These are phyloP conservation scores for Oscarella lobularis DNA, from an alignment of 37 sponge, comb jelly and placozoan species.

Conservation along the genomic window DNA sequence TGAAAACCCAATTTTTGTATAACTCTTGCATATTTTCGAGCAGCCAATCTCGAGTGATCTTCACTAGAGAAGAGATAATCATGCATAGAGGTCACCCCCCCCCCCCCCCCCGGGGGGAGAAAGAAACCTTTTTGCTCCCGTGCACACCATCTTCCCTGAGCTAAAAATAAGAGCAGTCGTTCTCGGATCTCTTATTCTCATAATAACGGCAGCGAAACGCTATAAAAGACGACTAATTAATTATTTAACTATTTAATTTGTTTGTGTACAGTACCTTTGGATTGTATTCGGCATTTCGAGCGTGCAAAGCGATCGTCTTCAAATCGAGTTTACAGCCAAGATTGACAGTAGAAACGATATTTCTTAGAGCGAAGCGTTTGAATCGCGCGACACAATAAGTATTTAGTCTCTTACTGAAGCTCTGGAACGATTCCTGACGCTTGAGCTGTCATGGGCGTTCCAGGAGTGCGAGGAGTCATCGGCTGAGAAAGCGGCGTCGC, in stretches of 20 bases:
- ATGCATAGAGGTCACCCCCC: background rate
- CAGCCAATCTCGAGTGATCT: conserved; percentile 85
- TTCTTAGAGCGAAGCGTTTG: no score
- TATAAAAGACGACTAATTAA: conserved; percentile 4
- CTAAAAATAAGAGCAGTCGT: conserved; percentile 97
- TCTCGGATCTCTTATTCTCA: conserved; percentile 95
- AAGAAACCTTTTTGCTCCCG: conserved; percentile 90
- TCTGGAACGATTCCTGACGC: conserved; percentile 13
- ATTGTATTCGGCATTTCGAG: conserved; percentile 98
- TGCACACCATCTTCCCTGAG: conserved; percentile 99
- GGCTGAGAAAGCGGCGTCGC: conserved; percentile 6
- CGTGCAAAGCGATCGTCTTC: conserved; percentile 91
- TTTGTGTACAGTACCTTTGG: conserved; percentile 62
- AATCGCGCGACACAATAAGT: no score
- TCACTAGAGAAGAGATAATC: conserved; percentile 40
- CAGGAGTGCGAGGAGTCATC: conserved; percentile 4
- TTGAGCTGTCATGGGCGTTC: conserved; percentile 10
- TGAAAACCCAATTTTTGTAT: conserved; percentile 97
- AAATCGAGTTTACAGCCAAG: conserved; percentile 88
- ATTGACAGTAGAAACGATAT: conserved; percentile 97
- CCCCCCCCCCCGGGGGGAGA: background rate
- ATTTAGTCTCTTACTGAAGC: conserved; percentile 8
- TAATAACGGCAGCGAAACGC: conserved; percentile 99
- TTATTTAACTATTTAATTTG: background rate
- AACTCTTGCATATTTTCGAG: conserved; percentile 95